phyloP scores from a whole-genome alignment of 1,140 invertebrate species.

The Monochamus saltuarius region DNA sequence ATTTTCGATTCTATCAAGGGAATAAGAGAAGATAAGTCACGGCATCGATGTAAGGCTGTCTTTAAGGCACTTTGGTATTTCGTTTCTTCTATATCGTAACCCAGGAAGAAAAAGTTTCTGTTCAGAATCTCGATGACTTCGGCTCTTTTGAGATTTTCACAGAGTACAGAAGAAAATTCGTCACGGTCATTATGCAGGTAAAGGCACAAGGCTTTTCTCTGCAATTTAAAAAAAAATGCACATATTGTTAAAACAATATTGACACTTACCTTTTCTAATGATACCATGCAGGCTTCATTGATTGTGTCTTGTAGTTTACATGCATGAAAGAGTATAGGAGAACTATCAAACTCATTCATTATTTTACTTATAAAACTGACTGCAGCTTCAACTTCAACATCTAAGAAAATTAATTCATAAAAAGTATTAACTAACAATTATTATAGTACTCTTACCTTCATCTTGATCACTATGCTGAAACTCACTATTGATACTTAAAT shows the following conservation, averaged over 20 bases:
- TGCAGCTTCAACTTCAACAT: conserved; percentile 12
- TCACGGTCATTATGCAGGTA: conserved; percentile 38
- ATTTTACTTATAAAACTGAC: conserved; percentile 22
- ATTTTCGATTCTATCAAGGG: conserved; percentile 23
- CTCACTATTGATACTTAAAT: too few species aligned
- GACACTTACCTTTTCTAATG: conserved; percentile 27
- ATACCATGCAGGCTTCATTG: conserved; percentile 17
- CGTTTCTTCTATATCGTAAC: conserved; percentile 35
- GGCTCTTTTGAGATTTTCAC: conserved; percentile 20
- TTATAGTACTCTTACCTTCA: conserved; percentile 7
- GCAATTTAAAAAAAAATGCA: conserved; percentile 1
- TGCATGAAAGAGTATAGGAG: conserved; percentile 18
- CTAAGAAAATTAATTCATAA: conserved; percentile 13
- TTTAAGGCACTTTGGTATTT: conserved; percentile 30
- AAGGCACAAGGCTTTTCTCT: conserved; percentile 33
- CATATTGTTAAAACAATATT: too few species aligned
- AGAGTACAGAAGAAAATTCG: conserved; percentile 31
- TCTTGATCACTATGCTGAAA: not conserved
- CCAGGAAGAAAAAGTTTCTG: conserved; percentile 28
- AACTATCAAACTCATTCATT: conserved; percentile 1
- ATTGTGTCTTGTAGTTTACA: conserved; percentile 27
- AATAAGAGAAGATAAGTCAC: conserved; percentile 21
- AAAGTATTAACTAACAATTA: too few species aligned
- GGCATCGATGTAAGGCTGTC: conserved; percentile 20
- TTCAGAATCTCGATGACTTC: conserved; percentile 26